Base-by-base conservation (phyloP, 92 coral and sea anemone genomes). In the Zoanthus gigantus region DNA sequence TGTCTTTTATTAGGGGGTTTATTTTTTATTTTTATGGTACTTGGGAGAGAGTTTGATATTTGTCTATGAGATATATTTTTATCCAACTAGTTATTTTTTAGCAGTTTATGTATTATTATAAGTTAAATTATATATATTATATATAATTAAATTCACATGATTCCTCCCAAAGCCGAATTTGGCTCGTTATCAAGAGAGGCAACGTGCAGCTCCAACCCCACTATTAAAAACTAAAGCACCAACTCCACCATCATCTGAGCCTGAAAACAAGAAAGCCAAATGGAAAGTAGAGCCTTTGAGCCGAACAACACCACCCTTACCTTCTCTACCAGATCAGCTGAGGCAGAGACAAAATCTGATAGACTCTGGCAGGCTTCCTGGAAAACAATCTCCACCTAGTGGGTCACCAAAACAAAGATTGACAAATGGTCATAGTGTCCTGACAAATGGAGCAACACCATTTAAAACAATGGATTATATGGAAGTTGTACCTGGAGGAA, bases 271-370 rank as follows among this genome's bases (percentile, higher is more conserved):
- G 74, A 94, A 94, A 76, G 83, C 92, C 69, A 68, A 87, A 72
- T 89, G 96, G 31, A 94, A 93, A 61, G 93, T 96, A n/a, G 97
- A 96, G 48, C 99, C 99, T 4, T 88, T 96, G n/a, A 90, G 89
- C 37, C 92, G 95, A 14, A 93, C 92, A 32, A 85, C 99, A 7
- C 92, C 99, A 31, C 99, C 99, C 13, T 73, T 96, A 46, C 99
- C 99, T 13, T 87, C 88, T 57, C 90, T 96, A 11, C 99, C 99
- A 34, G 95, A 95, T 77, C 92, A 93, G 14, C 87, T 96, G 31
- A 93, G 89, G 58, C 92, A 86, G 18, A 92, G 89, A 79, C 99
- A 96, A 84, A 91, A 94, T 29, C 73, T 87, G 86, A 92, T 96
- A 74, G 98, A 96, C 80, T 85, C 94, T n/a, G 81, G 71, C 5